Base-by-base conservation (phyloP, 2,797 vertebrate genomes). In the Bryconaethiops microstoma region DNA sequence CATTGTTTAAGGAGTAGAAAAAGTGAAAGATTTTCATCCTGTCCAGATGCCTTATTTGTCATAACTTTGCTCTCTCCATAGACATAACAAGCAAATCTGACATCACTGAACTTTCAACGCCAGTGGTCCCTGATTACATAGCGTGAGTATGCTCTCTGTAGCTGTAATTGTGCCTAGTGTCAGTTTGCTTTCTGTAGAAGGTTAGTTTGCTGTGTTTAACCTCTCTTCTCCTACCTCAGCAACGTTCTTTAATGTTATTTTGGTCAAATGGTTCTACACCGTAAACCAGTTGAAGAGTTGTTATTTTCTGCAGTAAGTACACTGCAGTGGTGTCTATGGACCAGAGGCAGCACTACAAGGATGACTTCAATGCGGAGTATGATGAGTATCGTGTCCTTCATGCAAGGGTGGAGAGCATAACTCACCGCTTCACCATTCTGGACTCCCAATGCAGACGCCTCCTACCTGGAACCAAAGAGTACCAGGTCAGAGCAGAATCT, bases 311-410 rank as follows among this genome's bases (percentile, higher is more conserved):
- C 89, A 99, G 97, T 82, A 97, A 97, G 87, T 98, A 98, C 77
- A 89, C 86, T 17, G 85, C 93, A 2, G 90, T 99, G 54, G 88
- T 91, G 76, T 97, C 96, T 13, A 83, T 90, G 2, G 94, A 97
- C 86, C 96, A 99, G 89, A 90, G 95, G 57, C 95, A 97, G 88
- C 90, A 85, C 80, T 99, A 97, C 90, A 96, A 96, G 85, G 85
- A 95, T 21, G 96, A 98, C 89, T 99, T 98, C 88, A 96, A 95
- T 9, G 95, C 94, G 0, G 97, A 98, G 85, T 99, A 96, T 19
- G 96, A 95, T 0, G 97, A 99, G 80, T 99, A 99, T 80, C 91
- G 92, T 29, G 87, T 79, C 45, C 86, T 99, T 82, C 95, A 97
- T 7, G 92, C 94, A 73, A 92, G 87, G 0, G 93, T 97, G 85